Evolutionary conservation across 2,888 invertebrate genomes (phyloP), one percentile per base, ranked within the genome.

Genomic region (Pycnomerus fuliginosus): DNA sequence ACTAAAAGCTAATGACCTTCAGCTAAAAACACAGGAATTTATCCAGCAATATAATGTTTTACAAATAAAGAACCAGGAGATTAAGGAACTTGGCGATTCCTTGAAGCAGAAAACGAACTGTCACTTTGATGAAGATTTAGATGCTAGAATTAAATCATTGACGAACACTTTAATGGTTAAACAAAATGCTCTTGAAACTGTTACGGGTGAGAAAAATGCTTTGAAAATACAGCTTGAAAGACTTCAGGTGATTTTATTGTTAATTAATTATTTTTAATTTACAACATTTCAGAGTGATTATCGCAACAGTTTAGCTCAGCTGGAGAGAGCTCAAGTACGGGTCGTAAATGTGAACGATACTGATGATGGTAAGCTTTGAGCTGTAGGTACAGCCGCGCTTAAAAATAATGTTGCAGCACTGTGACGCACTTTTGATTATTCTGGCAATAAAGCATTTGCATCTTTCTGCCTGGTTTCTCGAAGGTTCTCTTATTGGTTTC

Each of bases 161-260:
- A 92, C 93, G 0, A 85, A 92, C 64, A 88, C 86, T 28, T 74
- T 95, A 20, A 87, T 94, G 40, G 81, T 86, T 62, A 92, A 90
- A 65, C 95, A 95, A 71, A 85, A 84, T 27, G 80, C 84, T 53
- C 74, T 95, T n/a, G 94, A 95, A 67, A 77, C 82, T 12, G 74
- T 90, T 25, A 81, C 90, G 38, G 86, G 88, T 0, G 93, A 94
- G 62, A 84, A 90, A 64, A 92, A 92, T 74, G 90, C 91, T 12
- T 74, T 94, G 34, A 78, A 80, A 55, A 76, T 94, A 57, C 92
- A 93, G 65, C 70, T 93, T 58, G 93, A 94, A 67, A 85, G 90
- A 65, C 69, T 83, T 36, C 84, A 87, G 76, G 88, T 87, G 62
- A 63, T 28, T 32, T 28, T 28, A n/a, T 43, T 14, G 23, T 29